phyloP scores from a whole-genome alignment of 2,888 invertebrate species.

The Elysia crispata region DNA sequence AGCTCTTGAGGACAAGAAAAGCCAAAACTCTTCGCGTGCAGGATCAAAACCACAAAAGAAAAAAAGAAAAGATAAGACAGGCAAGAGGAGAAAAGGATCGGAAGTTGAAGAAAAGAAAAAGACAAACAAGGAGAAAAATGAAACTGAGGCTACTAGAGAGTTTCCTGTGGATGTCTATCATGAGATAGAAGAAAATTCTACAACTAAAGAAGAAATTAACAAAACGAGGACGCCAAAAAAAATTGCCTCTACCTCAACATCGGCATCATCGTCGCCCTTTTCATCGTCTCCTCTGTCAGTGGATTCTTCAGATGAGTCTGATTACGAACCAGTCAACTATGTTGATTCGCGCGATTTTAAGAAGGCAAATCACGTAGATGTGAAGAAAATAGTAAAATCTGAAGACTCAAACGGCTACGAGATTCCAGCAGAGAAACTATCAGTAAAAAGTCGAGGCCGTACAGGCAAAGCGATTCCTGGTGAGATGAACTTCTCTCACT shows the following conservation, averaged over 20 bases:
- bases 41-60: not conserved
- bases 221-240: not conserved
- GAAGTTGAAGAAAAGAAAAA: constrained; percentile 24
- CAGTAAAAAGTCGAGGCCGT: no score
- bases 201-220: not conserved
- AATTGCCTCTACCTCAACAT: not conserved
- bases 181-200: constrained; percentile 13
- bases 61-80: not conserved
- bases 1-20: not conserved
- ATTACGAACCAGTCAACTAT: constrained; percentile 30
- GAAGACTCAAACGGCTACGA: constrained; percentile 37
- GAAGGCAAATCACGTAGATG: no score
- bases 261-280: not conserved
- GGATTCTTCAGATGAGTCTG: constrained; percentile 3
- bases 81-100: not conserved
- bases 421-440: constrained; percentile 12
- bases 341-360: no score
- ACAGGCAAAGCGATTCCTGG: no score
- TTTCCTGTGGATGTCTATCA: constrained; percentile 11
- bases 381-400: not conserved
- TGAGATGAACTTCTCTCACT: no score
- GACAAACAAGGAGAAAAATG: constrained; percentile 5
- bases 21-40: no score
- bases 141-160: not conserved
- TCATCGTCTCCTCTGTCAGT: not conserved